Evolutionary conservation across 2,113 vertebrate species (phyloP), one percentile per base, ranked within the genome.

Genomic region (Anarhynchus alexandrinus): DNA sequence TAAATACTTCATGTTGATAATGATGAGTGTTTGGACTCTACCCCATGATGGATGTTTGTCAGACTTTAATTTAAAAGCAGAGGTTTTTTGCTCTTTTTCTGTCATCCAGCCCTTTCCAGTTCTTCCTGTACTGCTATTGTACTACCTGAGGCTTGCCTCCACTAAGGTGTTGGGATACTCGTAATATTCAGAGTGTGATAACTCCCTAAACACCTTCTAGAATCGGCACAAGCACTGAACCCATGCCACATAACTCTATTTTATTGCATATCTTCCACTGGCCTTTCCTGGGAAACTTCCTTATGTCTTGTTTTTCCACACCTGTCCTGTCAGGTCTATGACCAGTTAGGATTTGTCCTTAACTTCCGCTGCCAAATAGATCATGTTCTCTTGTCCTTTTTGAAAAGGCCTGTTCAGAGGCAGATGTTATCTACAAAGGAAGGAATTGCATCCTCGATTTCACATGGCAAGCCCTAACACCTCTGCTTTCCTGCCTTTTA

Each of bases 341-440:
- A 52, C 61, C 21, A 32, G 7, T 20, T 49, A 72, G 38, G 26
- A 49, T 71, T 85, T 85, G 47, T 42, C 45, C 34, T 70, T 80
- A 83, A 51, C 15, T 78, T 72, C 19, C 27, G 29, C 5, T 80
- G 10, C 11, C 58, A 90, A 86, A 62, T 1, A 65, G 9, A 51
- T 42, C 0, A 0, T 47, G 27, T 54, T 76, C n/a, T 78, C 26
- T 58, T n/a, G 59, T 4, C 4, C n/a, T 66, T 58, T 90, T 69
- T 58, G 57, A 15, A 88, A 76, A 45, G 7, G 12, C n/a, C 15
- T 57, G 12, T 45, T 88, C 47, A 67, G 82, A 55, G 47, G 23
- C 22, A 59, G 32, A 36, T 26, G 4, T 21, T 82, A 71, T 13
- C 32, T 38, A 64, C 61, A 82, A 51, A 85, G 15, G 29, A 96